Base-by-base conservation (phyloP, 2,888 invertebrate species). In the Conistra vaccinii region DNA sequence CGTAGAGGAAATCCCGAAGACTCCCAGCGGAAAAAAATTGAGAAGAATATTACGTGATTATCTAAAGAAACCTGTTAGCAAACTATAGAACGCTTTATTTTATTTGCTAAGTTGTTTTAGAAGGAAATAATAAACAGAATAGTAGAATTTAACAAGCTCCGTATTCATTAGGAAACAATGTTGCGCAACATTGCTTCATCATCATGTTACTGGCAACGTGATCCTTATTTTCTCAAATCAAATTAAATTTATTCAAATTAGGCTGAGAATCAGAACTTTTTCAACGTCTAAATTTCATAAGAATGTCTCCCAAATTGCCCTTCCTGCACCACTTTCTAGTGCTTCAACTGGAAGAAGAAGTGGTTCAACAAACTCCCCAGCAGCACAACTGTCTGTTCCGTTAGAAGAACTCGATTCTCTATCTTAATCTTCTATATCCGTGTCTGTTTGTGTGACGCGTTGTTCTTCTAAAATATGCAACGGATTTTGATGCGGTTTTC, bases 1-100 rank as follows among this genome's bases (percentile, higher is more conserved):
- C 91, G 90, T 98, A 0, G 94, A 97, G n/a, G 97, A 96, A 80
- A 98, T 98, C 90, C 98, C 98, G 51, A 98, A 97, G 93, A 98
- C 97, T 85, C 94, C 97, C 0, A 97, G 97, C 83, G 98, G 98
- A 20, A 98, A 98, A 95, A 98, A 98, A 89, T 93, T 98, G 55
- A 95, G 98, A 76, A 96, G 97, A 82, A 89, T 95, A 83, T 91
- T 97, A 63, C 94, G 95, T 20, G 89, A 91, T 63, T 84, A 89
- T 65, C 60, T 94, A 42, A 91, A 87, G 65, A 81, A 84, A 66
- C 84, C 88, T 67, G 20, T 45, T 45, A 88, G 83, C 45, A 83
- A 88, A 80, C 60, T 88, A 14, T 86, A 86, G 48, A 53, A 35
- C 61, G 9, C 10, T 65, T 57, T 42, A n/a, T 32, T 51, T n/a